Evolutionary conservation across 2,888 invertebrate species (phyloP), one percentile per base, ranked within the genome.

Genomic region (Scaeva pyrastri): DNA sequence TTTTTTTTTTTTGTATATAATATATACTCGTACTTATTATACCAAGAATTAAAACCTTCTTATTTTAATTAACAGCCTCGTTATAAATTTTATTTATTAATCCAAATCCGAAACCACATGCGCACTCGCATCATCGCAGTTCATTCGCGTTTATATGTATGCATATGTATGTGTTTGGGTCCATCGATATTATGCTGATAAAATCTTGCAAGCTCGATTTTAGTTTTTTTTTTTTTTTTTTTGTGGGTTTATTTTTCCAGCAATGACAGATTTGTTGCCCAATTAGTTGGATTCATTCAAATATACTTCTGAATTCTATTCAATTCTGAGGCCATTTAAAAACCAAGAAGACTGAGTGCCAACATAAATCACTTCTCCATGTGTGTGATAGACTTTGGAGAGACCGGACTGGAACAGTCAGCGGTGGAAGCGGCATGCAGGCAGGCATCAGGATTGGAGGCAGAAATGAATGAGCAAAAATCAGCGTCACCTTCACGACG

Each of bases 181-280:
- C 73, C 77, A 52, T 62, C 73, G 71, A 62, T 41, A 26, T 39
- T 72, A 26, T 62, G 36, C 31, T 43, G 82, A 70, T 86, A 56
- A 64, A 62, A 72, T 82, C 50, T 76, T 41, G 50, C 52, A 23
- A 48, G 56, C 56, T 77, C 39, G 23, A 36, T 10, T 43, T n/a
- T n/a, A n/a, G n/a, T n/a, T n/a, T n/a, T n/a, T n/a, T n/a, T n/a
- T n/a, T n/a, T 76, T 76, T 36, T 39, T 62, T 50, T 56, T 43
- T 19, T 79, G 58, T 43, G 12, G 74, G 56, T 82, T 26, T 78
- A 80, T 80, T 90, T 91, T 91, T 91, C 91, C 91, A 90, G 91
- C 91, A 91, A 91, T 91, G 91, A 91, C 90, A 91, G 91, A 91
- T 91, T 92, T 91, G 91, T 91, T 90, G 89, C 90, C 91, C 90